These are phyloP conservation scores for Elmis aenea DNA, from an alignment of 2,888 invertebrate genomes.

Conservation along the genomic window DNA sequence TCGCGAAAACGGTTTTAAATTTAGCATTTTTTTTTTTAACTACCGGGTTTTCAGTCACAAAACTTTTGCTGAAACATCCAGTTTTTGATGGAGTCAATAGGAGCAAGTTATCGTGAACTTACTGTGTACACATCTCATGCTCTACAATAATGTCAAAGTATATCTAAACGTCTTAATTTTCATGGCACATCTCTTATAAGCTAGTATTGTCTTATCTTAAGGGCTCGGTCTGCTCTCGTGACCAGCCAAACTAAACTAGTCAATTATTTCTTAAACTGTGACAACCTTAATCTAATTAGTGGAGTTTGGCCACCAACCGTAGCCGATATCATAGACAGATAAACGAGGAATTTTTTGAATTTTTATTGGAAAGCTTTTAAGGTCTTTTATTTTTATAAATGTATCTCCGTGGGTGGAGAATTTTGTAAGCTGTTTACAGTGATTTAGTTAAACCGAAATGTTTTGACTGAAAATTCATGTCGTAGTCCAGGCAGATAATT, in stretches of 20 bases:
- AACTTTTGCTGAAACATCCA: no score
- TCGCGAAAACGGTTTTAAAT: no score
- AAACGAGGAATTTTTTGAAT: slow-evolving; percentile 16
- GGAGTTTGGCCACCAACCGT: slow-evolving; percentile 38
- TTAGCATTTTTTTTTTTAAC: no score
- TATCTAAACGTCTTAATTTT: slow-evolving; percentile 30
- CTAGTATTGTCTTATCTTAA: slow-evolving; percentile 22
- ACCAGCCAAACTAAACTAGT: slow-evolving; percentile 33
- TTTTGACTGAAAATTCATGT: no score
- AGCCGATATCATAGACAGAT: slow-evolving; percentile 26
- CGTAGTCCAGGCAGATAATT: no score
- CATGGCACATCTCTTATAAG: slow-evolving; percentile 24
- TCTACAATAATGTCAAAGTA: background rate
- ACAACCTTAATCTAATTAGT: slow-evolving; percentile 44
- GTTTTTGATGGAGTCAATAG: background rate
- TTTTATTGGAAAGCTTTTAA: no score
- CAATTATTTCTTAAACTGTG: slow-evolving; percentile 46
- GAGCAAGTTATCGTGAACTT: background rate
- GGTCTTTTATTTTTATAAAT: no score
- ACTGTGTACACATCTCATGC: background rate
- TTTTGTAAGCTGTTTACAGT: no score
- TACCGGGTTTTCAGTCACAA: no score
- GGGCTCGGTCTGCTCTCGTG: slow-evolving; percentile 12
- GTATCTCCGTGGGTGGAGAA: no score
- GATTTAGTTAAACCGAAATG: no score